Percentiles rank a stretch among this genome's conserved stretches.
Evolutionary conservation across 2,113 vertebrate genomes (phyloP).

Genomic region (Pituophis catenifer): DNA sequence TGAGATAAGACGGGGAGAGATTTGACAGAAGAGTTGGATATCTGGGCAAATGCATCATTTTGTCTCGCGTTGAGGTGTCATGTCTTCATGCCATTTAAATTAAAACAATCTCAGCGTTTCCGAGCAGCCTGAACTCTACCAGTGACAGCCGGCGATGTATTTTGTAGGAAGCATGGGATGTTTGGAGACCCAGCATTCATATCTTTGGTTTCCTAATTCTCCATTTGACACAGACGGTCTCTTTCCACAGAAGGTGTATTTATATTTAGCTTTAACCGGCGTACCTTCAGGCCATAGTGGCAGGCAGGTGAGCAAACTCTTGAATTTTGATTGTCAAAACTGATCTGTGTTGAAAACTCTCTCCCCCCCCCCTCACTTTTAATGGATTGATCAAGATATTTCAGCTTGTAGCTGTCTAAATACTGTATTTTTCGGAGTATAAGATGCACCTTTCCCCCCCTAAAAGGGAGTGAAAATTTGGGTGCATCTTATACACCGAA

Average conservation of each 20-base stretch:
- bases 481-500: no score
- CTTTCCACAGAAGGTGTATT: constrained; percentile 56
- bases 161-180: constrained; percentile 40
- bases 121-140: constrained; percentile 42
- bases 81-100: constrained; percentile 52
- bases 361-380: constrained; percentile 17
- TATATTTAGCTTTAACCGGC: constrained; percentile 60
- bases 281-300: constrained; percentile 51
- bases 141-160: constrained; percentile 56
- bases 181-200: constrained; percentile 46
- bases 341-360: constrained; percentile 40
- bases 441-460: no score
- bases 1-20: not conserved
- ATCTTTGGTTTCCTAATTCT: constrained; percentile 44
- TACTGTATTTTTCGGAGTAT: no score
- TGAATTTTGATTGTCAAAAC: constrained; percentile 60
- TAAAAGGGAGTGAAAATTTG: no score
- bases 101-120: constrained; percentile 52
- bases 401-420: not conserved
- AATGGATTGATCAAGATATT: constrained; percentile 17
- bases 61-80: not conserved
- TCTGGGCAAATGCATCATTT: constrained; percentile 16
- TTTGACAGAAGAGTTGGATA: constrained; percentile 23
- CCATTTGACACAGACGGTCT: constrained; percentile 53
- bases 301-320: constrained; percentile 40